A percentile compares a stretch with the other conserved stretches of the same genome.
These are phyloP conservation scores for Halcyon senegalensis DNA, from an alignment of 2,113 vertebrate species.

Conservation along the genomic window DNA sequence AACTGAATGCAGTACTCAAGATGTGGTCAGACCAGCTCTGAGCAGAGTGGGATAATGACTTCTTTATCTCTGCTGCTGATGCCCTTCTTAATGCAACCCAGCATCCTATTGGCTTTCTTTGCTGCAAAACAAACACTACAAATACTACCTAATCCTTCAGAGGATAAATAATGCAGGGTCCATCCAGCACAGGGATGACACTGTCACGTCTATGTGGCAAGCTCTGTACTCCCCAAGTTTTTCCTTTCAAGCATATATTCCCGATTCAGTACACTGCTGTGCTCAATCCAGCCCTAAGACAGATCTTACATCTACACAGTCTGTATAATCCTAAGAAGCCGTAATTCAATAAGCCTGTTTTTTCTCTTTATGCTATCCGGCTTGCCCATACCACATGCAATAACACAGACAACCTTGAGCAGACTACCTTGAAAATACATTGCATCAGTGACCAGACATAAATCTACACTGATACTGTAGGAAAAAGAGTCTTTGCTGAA, in stretches of 20 bases:
- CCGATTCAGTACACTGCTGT: not conserved
- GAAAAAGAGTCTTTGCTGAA: conserved; percentile 17
- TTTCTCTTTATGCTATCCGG: not conserved
- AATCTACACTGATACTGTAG: conserved; percentile 4
- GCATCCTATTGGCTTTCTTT: too few relatives aligned
- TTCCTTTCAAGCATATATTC: not conserved
- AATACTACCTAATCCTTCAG: not conserved
- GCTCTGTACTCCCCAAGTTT: not conserved
- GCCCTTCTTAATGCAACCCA: too few relatives aligned
- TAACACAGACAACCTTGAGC: conserved; percentile 41
- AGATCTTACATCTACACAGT: not conserved
- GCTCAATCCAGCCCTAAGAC: not conserved
- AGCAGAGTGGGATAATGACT: too few relatives aligned
- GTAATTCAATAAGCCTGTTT: not conserved
- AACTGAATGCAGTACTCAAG: too few relatives aligned
- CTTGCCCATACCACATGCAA: not conserved
- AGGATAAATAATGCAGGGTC: not conserved
- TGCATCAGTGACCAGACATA: not conserved
- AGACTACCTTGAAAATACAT: conserved; percentile 11
- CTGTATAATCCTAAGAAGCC: not conserved
- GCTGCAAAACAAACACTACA: not conserved
- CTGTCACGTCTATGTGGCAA: not conserved
- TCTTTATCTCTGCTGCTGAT: too few relatives aligned
- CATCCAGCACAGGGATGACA: not conserved
- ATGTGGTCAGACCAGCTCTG: too few relatives aligned